phyloP scores from a whole-genome alignment of 2,797 vertebrate genomes.

The Lerista edwardsae region DNA sequence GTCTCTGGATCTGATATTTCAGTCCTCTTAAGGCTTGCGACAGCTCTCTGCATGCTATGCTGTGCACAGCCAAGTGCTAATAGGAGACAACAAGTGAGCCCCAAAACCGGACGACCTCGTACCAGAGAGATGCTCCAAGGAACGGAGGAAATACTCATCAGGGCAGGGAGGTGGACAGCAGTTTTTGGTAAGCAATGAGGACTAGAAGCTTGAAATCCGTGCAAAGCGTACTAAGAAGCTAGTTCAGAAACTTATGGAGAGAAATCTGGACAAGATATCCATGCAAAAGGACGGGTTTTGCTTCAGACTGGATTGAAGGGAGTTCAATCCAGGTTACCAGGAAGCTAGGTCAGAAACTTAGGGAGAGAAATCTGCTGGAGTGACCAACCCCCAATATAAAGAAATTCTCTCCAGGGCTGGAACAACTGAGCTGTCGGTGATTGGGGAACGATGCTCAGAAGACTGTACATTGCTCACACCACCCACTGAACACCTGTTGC shows the following conservation, averaged over 20 bases:
- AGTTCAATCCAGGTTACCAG: too few relatives aligned
- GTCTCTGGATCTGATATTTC: too few relatives aligned
- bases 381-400: not conserved
- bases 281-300: not conserved
- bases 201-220: not conserved
- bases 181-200: not conserved
- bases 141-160: too few relatives aligned
- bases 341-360: too few relatives aligned
- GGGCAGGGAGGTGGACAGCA: too few relatives aligned
- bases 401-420: not conserved
- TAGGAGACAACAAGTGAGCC: not conserved
- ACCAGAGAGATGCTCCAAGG: not conserved
- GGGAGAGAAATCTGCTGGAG: too few relatives aligned
- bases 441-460: rapidly evolving
- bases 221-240: not conserved
- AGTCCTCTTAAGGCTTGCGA: not conserved
- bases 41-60: not conserved
- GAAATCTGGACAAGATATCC: not conserved
- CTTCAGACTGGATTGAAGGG: too few relatives aligned
- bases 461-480: constrained; percentile 7
- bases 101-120: too few relatives aligned
- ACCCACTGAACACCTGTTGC: rapidly evolving
- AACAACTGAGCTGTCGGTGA: not conserved
- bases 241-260: not conserved
- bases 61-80: not conserved